A percentile compares a stretch with the other conserved stretches of the same genome.
These are phyloP conservation scores for Scolanthus callimorphus DNA, from an alignment of 92 coral and sea anemone species.

Conservation along the genomic window DNA sequence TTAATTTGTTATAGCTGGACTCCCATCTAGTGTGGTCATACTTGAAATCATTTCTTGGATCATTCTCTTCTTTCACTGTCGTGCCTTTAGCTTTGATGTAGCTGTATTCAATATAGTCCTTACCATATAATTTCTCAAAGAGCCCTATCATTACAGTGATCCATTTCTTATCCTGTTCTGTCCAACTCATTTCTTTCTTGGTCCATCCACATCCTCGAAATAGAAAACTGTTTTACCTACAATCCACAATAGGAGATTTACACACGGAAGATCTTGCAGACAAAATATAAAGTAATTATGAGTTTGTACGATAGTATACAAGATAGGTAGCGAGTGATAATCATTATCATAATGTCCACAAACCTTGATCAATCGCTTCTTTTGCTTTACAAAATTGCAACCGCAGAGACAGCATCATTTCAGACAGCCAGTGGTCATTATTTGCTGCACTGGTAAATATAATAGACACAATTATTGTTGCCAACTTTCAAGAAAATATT, in stretches of 20 bases:
- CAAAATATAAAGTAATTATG: too few species aligned
- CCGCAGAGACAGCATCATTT: conserved; percentile 11
- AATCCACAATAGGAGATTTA: too few species aligned
- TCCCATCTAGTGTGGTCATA: not conserved
- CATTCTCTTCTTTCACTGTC: conserved; percentile 5
- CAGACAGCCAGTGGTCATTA: conserved; percentile 26
- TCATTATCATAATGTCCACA: too few species aligned
- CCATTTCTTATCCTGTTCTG: conserved; percentile 26
- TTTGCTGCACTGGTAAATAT: conserved; percentile 44
- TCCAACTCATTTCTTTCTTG: conserved; percentile 8
- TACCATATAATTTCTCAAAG: conserved; percentile 22
- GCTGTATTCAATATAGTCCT: not conserved
- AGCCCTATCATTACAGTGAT: conserved; percentile 10
- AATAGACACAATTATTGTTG: too few species aligned
- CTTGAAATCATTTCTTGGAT: conserved; percentile 15
- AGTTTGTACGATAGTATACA: too few species aligned
- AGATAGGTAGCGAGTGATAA: too few species aligned
- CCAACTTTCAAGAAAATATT: too few species aligned
- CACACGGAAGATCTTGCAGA: too few species aligned
- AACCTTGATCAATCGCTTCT: conserved; percentile 7
- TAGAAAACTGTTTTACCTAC: conserved; percentile 17
- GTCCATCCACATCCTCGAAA: conserved; percentile 46
- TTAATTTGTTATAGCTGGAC: not conserved
- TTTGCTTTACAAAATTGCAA: conserved; percentile 10
- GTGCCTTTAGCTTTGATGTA: conserved; percentile 22